Evolutionary conservation across 2,888 invertebrate species (phyloP), one percentile per base, ranked within the genome.

Genomic region (Meta bourneti): DNA sequence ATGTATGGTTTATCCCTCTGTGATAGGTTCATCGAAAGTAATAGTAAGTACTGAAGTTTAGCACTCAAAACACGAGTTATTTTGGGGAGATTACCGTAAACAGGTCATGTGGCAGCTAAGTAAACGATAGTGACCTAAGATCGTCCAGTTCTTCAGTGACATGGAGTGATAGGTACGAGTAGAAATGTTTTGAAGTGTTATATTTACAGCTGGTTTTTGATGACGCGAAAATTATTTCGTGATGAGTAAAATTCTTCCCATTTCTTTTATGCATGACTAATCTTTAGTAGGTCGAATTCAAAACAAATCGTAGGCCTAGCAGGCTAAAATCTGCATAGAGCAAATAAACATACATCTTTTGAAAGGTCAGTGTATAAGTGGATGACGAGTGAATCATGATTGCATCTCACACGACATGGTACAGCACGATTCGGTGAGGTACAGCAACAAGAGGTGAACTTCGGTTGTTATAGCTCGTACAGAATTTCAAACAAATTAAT

Each of bases 101-200:
- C 54, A 83, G 34, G n/a, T 5, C 61, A 61, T 6, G 52, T 13
- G 48, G 11, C 83, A 84, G 72, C 83, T 84, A 74, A 13, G 19
- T 48, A 84, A 84, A 84, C n/a, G 74, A 54, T 54, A 74, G 34
- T 74, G 83, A 84, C 74, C 74, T 48, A 61, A 84, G 74, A 84
- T 52, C 20, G 19, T 78, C 48, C n/a, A 34, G 72, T 34, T 54
- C 54, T 20, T 61, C 16, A 61, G 61, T 61, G 11, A 61, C 61
- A 61, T 0, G 61, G 16, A 61, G 48, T 9, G 72, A 9, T 51
- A 52, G 54, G 34, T 13, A 34, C 79, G 20, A 54, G 54, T 1
- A 34, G 79, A 79, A 79, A 34, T 79, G 34, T 79, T 79, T 54
- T 52, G 34, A 54, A 54, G 34, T 54, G 13, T 13, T 79, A 79